Conservation (phyloP, 2,113 vertebrate species). For the Pavo muticus region DNA sequence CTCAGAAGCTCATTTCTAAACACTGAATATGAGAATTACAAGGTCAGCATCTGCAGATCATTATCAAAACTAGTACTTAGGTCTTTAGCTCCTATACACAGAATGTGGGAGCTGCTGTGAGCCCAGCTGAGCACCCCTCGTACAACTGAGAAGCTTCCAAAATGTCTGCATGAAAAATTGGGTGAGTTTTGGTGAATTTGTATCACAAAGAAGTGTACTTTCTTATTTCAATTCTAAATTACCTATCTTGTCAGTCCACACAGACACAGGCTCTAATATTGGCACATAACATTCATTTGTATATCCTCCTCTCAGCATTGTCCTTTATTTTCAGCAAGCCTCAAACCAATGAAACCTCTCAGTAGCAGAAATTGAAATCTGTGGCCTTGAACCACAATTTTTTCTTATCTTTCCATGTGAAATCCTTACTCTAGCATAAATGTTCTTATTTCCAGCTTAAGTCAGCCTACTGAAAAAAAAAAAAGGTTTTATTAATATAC, state of each 20-base stretch:
- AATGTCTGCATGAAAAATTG: neutral
- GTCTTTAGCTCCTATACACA: neutral
- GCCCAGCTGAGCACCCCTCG: neutral
- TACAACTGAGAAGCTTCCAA: neutral
- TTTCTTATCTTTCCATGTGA: neutral
- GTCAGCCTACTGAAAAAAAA: neutral
- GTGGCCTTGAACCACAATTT: neutral
- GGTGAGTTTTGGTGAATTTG: neutral
- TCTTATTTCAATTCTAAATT: neutral
- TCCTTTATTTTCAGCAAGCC: neutral
- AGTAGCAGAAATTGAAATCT: neutral
- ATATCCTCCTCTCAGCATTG: neutral
- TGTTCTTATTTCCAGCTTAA: neutral
- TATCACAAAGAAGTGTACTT: neutral
- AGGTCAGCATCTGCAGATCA: neutral
- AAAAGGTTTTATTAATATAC: neutral
- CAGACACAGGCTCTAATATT: neutral
- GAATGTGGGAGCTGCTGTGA: neutral
- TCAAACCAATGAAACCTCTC: neutral
- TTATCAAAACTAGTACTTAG: neutral
- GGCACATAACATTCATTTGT: neutral
- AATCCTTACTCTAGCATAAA: neutral
- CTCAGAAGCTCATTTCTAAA: neutral
- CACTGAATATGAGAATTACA: neutral
- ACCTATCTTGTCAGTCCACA: neutral